phyloP scores from a whole-genome alignment of 2,797 vertebrate genomes.

The Euphonia xanthogaster region DNA sequence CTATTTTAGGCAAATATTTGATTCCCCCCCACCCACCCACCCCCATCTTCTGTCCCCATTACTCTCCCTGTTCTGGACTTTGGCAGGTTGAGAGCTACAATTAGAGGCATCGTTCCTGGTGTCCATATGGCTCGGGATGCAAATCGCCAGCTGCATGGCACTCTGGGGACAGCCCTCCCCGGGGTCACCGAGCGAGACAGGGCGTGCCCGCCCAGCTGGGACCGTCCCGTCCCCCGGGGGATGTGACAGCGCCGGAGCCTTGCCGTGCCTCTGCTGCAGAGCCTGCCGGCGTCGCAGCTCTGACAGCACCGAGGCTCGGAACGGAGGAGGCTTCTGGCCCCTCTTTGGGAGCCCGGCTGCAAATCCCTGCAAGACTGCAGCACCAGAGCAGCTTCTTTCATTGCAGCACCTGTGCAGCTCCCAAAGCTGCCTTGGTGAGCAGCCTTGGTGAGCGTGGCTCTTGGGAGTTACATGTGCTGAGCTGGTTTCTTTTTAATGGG shows the following conservation, averaged over 20 bases:
- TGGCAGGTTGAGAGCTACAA: constrained; percentile 47
- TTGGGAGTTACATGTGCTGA: neutral
- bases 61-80: neutral
- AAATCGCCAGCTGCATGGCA: constrained; percentile 29
- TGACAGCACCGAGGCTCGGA: accelerated
- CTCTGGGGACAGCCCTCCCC: neutral
- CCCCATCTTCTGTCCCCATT: neutral
- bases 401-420: accelerated
- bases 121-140: constrained; percentile 15
- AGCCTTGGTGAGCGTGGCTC: neutral
- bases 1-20: neutral
- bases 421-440: neutral
- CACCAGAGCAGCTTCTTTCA: accelerated
- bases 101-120: constrained; percentile 20
- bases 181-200: neutral
- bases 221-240: no score
- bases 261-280: neutral
- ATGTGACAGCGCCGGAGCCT: neutral
- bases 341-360: neutral
- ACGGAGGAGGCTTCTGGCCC: accelerated
- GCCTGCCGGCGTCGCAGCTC: neutral
- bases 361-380: neutral
- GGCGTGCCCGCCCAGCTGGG: neutral
- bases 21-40: accelerated
- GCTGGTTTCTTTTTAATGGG: accelerated